Base-by-base conservation (phyloP, 2,797 vertebrate species). In the Ambastaia sidthimunki region DNA sequence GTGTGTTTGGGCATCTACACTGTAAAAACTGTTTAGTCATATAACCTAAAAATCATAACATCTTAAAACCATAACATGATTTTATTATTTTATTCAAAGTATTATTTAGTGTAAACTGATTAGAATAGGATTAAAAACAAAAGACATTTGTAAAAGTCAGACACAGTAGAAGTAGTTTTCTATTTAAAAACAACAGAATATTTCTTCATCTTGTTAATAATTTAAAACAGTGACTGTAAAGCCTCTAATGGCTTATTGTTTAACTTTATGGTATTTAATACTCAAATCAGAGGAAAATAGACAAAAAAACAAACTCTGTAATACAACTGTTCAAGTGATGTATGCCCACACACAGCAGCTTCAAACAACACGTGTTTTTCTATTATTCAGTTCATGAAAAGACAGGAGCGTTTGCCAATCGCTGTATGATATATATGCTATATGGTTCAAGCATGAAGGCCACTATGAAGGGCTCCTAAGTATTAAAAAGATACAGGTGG, bases 401-500 rank as follows among this genome's bases (percentile, higher is more conserved):
- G 15, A 65, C 3, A 67, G 44, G 16, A 68, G 67, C 44, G 15
- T 59, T 76, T 69, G 68, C 52, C 52, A 48, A 47, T 48, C 16
- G 65, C 60, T 63, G 7, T 25, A 59, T 44, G 13, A n/a, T n/a
- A n/a, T n/a, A n/a, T n/a, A n/a, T n/a, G n/a, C n/a, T n/a, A n/a
- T n/a, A n/a, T n/a, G 50, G 59, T 57, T 67, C 7, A 50, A 52
- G 47, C 7, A 18, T 59, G 55, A 37, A 52, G 13, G 41, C 9
- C 54, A 47, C 0, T n/a, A 69, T 48, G 16, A 41, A 80, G 47
- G 4, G 25, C 2, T n/a, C n/a, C n/a, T 28, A 4, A 2, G 28
- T 28, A 2, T 28, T 28, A 37, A 31, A 59, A 37, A 59, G 10
- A 23, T 37, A 73, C 72, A 82, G 62, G 78, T 75, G 76, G 59